phyloP scores from a whole-genome alignment of 2,113 vertebrate species.

The Ptilonorhynchus violaceus region DNA sequence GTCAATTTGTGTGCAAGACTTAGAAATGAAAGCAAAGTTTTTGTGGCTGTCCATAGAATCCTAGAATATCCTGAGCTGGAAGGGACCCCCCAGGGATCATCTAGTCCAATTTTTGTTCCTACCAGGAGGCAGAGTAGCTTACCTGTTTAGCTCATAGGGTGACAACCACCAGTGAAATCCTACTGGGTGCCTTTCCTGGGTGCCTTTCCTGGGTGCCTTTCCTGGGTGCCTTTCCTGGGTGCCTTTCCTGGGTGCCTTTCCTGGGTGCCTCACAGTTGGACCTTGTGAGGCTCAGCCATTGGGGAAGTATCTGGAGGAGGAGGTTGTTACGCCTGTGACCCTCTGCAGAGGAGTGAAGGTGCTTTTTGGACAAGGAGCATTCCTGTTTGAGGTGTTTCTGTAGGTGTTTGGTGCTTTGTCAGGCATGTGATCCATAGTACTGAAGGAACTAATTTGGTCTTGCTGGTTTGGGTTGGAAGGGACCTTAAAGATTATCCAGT shows the following conservation, averaged over 20 bases:
- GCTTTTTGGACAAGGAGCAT: neutral
- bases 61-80: neutral
- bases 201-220: neutral
- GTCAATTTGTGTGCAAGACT: neutral
- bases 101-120: neutral
- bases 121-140: neutral
- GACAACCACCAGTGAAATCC: neutral
- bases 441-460: neutral
- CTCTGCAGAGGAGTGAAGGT: neutral
- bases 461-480: neutral
- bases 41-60: neutral
- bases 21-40: neutral
- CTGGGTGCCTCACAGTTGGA: neutral
- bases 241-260: neutral
- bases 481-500: neutral
- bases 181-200: neutral
- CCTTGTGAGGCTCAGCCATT: neutral
- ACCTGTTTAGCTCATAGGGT: neutral
- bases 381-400: rapidly evolving
- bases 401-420: neutral
- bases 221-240: neutral
- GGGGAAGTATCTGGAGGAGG: neutral
- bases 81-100: neutral
- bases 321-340: neutral
- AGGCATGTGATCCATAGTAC: rapidly evolving